Evolutionary conservation across 2,113 vertebrate species (phyloP), one percentile per base, ranked within the genome.

Genomic region (Otocyon megalotis): DNA sequence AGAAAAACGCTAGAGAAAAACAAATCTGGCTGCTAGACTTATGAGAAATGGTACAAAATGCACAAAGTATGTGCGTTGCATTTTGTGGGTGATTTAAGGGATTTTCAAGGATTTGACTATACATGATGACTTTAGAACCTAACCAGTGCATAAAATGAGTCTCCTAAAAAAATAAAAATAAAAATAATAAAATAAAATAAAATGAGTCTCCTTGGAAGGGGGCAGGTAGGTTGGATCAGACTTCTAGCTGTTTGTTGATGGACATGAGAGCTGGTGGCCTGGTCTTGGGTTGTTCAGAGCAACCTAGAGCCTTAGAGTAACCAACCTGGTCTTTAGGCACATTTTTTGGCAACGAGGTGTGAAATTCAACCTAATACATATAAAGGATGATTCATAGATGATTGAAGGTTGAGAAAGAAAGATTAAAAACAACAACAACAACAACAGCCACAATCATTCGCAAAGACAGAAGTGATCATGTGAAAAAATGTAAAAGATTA

Each of bases 401-500:
- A 96, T 84, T 94, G 94, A 65, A 97, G 92, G 53, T 77, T 96
- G 60, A 93, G 53, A 83, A 19, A 54, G 20, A 93, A 86, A 92
- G 74, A 93, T 48, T 30, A 50, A 76, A 48, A 48, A 67, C 30
- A n/a, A n/a, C 28, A 65, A 63, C 62, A 69, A 69, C 62, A 82
- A 95, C 58, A 96, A 94, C 28, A 71, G 50, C 83, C 56, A 94
- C 30, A 93, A 82, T 92, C 30, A 54, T 50, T 90, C 8, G 93
- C 76, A 94, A 94, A 62, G 67, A 95, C 15, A 94, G 60, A 97
- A 19, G 93, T 35, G 97, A 88, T 86, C 88, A 48, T 90, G 93
- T 96, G 90, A 87, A 93, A 93, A 74, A 63, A 91, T 76, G 50
- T 74, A n/a, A 82, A 97, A 95, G 96, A 97, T 97, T 92, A 92